These are phyloP conservation scores for Calosoma granatense DNA, from an alignment of 1,140 invertebrate species.

Conservation along the genomic window DNA sequence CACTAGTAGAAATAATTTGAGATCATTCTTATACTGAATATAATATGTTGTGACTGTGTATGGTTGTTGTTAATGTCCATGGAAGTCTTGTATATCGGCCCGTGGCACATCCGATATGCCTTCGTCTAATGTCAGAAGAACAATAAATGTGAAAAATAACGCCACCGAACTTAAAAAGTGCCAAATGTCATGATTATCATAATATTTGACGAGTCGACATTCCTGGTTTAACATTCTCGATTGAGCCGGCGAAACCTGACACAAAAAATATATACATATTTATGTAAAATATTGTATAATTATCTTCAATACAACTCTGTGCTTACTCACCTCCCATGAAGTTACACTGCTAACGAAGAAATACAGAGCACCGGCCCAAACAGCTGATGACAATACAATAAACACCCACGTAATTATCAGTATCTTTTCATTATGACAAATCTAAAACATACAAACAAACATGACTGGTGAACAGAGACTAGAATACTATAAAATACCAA, in stretches of 20 bases:
- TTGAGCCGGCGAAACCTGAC: conserved; percentile 48
- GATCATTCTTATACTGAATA: too few relatives aligned
- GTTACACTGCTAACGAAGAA: conserved; percentile 33
- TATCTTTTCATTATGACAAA: not conserved
- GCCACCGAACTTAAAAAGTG: conserved; percentile 57
- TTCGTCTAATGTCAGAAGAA: conserved; percentile 32
- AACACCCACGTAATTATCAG: not conserved
- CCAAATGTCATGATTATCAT: conserved; percentile 65
- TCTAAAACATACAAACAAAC: not conserved
- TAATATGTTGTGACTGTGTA: too few relatives aligned
- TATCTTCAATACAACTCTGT: conserved; percentile 1
- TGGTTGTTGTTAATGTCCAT: too few relatives aligned
- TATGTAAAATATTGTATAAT: too few relatives aligned
- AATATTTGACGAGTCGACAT: conserved; percentile 56
- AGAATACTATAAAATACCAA: not conserved
- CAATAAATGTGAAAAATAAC: conserved; percentile 60
- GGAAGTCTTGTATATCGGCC: conserved; percentile 12
- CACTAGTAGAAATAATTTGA: too few relatives aligned
- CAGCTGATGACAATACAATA: conserved; percentile 17
- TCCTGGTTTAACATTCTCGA: conserved; percentile 51
- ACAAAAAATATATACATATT: conserved; percentile 14
- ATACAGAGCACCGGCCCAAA: conserved; percentile 34
- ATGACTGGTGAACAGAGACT: not conserved
- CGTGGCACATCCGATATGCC: conserved; percentile 3
- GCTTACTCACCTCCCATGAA: conserved; percentile 20